These are phyloP conservation scores for Rhabdomys dilectus DNA, from an alignment of 2,113 vertebrate genomes.

Conservation along the genomic window DNA sequence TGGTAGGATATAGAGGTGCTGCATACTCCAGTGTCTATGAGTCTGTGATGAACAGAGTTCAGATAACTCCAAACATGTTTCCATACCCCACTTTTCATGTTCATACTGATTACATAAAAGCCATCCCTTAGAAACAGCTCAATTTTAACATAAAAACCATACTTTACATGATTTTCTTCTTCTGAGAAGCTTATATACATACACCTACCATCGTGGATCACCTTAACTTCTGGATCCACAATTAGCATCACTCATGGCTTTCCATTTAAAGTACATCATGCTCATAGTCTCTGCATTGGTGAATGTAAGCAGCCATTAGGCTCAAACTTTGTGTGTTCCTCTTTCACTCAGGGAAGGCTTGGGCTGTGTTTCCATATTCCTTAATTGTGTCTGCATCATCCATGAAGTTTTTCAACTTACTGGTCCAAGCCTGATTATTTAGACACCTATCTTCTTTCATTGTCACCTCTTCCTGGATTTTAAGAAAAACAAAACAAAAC, in stretches of 20 bases:
- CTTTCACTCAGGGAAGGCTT: rapidly evolving
- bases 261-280: not conserved
- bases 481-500: not conserved
- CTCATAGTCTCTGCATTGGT: not conserved
- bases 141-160: not conserved
- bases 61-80: not conserved
- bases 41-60: not conserved
- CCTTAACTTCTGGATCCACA: too few species aligned
- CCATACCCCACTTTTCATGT: not conserved
- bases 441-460: not conserved
- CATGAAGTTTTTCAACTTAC: not conserved
- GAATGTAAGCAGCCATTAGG: not conserved
- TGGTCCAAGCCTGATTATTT: not conserved
- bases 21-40: too few species aligned
- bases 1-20: not conserved
- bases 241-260: too few species aligned
- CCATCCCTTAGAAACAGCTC: not conserved
- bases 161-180: not conserved
- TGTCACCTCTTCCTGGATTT: not conserved
- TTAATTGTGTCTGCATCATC: not conserved
- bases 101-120: not conserved
- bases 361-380: rapidly evolving
- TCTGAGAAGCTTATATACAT: not conserved
- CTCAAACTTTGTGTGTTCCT: not conserved
- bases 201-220: not conserved